Base-by-base conservation (phyloP, 2,888 invertebrate genomes). In the Perithous albicinctus region DNA sequence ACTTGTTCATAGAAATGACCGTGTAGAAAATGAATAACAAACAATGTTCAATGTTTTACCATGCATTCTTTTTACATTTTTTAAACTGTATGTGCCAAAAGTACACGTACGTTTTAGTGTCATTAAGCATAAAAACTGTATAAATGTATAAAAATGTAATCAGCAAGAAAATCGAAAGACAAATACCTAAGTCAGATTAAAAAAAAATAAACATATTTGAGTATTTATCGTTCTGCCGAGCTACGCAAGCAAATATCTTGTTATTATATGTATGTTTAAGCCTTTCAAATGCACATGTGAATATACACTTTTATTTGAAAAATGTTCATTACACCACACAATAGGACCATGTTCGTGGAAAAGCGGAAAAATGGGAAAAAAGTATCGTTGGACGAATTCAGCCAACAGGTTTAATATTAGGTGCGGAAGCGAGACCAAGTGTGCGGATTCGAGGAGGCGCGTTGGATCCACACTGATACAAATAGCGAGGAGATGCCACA, bases 401-500 rank as follows among this genome's bases (percentile, higher is more conserved):
- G 41, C 20, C 32, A 54, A 61, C 26, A 23, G 59, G 51, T 48
- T 67, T 73, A 43, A 73, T 73, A 70, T 69, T 64, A 38, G 18
- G 56, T 56, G 78, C 18, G 26, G 56, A 41, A 41, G 48, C 8
- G 66, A 64, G 69, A 59, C 15, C 46, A 23, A 15, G 46, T 32
- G 41, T 41, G 32, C 43, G 48, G 18, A 54, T 70, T 51, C 41
- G 38, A 66, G 56, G 23, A 54, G 48, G 51, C 20, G 59, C 46
- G 64, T 43, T 69, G 43, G 56, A 75, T 76, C 48, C 64, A 20
- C 29, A 38, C 41, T 32, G 56, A 66, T 72, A 61, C 35, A 43
- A 66, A 73, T 67, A 73, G 61, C 61, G 35, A 61, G n/a, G 35
- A 79, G 67, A 70, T 20, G 54, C 51, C 43, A 20, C 43, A 29